Conservation (phyloP, 2,797 vertebrate genomes). For the Cyprinodon diabolis region DNA sequence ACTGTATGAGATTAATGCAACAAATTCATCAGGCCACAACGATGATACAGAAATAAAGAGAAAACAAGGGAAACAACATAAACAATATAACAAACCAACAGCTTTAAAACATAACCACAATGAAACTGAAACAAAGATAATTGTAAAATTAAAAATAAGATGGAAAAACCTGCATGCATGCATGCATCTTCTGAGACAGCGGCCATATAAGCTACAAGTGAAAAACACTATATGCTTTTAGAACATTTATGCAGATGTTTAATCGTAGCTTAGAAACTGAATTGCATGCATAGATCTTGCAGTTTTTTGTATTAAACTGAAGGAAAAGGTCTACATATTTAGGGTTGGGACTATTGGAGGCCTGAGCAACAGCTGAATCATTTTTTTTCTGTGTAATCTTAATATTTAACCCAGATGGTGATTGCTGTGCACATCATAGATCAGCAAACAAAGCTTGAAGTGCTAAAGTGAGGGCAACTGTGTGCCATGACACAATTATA, state of each 20-base stretch:
- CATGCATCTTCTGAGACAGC: neutral
- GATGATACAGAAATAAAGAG: neutral
- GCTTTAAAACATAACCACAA: neutral
- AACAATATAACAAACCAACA: neutral
- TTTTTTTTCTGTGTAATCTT: slow-evolving; percentile 2
- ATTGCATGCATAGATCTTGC: slow-evolving; percentile 1
- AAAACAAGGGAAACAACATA: neutral
- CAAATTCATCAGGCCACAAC: neutral
- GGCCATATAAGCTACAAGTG: neutral
- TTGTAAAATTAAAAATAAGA: neutral
- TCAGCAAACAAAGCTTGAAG: slow-evolving; percentile 40
- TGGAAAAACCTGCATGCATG: neutral
- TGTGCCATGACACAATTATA: slow-evolving; percentile 47
- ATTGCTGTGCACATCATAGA: slow-evolving; percentile 52
- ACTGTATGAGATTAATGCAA: neutral
- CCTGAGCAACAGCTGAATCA: slow-evolving; percentile 60
- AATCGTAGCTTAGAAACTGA: neutral
- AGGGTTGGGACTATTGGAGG: neutral
- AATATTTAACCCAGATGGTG: slow-evolving; percentile 18
- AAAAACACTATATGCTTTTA: neutral
- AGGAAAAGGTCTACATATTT: slow-evolving; percentile 1
- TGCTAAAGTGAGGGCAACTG: slow-evolving; percentile 39
- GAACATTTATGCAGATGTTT: neutral
- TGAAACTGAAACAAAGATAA: neutral
- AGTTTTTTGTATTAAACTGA: neutral